Evolutionary conservation across 2,888 invertebrate species (phyloP).

Genomic region (Drosophila demipolita): DNA sequence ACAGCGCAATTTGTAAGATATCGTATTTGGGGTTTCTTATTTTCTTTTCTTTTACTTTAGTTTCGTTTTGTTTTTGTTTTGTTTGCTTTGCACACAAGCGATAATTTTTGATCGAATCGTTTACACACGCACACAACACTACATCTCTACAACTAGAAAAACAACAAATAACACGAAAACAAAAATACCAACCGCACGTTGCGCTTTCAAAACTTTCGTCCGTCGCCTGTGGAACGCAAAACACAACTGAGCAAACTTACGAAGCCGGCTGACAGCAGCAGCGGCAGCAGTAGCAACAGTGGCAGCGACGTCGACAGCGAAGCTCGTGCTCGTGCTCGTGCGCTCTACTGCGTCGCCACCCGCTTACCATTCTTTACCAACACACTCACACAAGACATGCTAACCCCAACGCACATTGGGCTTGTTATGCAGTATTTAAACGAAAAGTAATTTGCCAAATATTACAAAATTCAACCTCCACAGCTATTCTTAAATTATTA

Average conservation of each 20-base stretch:
- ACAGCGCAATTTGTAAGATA: conserved; percentile 35
- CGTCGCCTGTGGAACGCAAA: conserved; percentile 66
- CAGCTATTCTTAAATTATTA: background rate
- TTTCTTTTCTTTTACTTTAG: conserved; percentile 37
- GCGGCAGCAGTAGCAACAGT: conserved; percentile 23
- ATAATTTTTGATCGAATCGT: conserved; percentile 58
- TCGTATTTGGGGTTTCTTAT: conserved; percentile 39
- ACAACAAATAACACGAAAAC: conserved; percentile 48
- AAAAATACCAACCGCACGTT: conserved; percentile 51
- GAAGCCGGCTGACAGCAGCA: conserved; percentile 49
- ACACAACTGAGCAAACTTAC: conserved; percentile 53
- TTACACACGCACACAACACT: conserved; percentile 37
- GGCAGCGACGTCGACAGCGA: conserved; percentile 34
- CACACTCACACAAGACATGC: conserved; percentile 28
- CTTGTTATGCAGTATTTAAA: conserved; percentile 1
- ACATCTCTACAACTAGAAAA: conserved; percentile 29
- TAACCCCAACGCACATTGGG: conserved; percentile 38
- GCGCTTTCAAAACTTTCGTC: conserved; percentile 63
- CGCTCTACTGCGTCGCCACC: conserved; percentile 46
- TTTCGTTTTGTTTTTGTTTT: conserved; percentile 25
- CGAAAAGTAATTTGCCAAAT: background rate
- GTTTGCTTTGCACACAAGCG: conserved; percentile 66
- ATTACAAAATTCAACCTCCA: background rate
- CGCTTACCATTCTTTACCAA: conserved; percentile 27
- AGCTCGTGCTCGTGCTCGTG: conserved; percentile 46